These are phyloP conservation scores for Hedya salicella DNA, from an alignment of 2,888 invertebrate genomes.

Conservation along the genomic window DNA sequence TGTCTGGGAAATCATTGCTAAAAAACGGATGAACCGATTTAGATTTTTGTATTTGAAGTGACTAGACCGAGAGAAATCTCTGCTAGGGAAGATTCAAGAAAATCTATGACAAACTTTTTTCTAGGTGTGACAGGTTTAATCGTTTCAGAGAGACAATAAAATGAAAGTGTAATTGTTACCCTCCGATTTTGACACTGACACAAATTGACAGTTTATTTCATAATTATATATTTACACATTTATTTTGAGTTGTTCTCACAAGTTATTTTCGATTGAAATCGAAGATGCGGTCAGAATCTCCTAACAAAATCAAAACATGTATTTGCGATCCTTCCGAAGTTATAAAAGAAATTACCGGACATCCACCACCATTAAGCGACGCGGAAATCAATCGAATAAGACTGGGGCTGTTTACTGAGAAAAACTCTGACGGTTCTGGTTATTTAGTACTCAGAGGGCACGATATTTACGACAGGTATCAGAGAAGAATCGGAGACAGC, in stretches of 20 bases:
- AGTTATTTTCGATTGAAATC: constrained; percentile 1
- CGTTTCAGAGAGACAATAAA: no score
- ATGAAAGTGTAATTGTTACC: no score
- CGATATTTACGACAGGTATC: constrained; percentile 75
- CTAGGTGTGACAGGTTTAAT: no score
- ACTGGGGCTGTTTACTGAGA: constrained; percentile 75
- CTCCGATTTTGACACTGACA: not conserved
- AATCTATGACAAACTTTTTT: no score
- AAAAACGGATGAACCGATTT: no score
- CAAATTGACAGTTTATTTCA: constrained; percentile 13
- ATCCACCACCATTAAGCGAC: constrained; percentile 50
- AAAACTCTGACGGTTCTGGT: constrained; percentile 83
- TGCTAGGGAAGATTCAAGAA: no score
- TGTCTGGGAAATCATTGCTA: no score
- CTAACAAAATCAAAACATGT: constrained; percentile 57
- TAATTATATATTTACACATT: constrained; percentile 42
- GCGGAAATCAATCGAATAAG: constrained; percentile 65
- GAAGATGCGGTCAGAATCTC: constrained; percentile 12
- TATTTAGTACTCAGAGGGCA: constrained; percentile 81
- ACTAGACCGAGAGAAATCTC: no score
- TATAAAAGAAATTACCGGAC: constrained; percentile 62
- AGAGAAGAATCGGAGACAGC: constrained; percentile 71
- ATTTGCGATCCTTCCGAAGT: constrained; percentile 62
- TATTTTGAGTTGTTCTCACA: constrained; percentile 40
- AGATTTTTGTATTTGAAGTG: no score